phyloP scores from a whole-genome alignment of 2,113 vertebrate genomes.

The Tachycineta bicolor region DNA sequence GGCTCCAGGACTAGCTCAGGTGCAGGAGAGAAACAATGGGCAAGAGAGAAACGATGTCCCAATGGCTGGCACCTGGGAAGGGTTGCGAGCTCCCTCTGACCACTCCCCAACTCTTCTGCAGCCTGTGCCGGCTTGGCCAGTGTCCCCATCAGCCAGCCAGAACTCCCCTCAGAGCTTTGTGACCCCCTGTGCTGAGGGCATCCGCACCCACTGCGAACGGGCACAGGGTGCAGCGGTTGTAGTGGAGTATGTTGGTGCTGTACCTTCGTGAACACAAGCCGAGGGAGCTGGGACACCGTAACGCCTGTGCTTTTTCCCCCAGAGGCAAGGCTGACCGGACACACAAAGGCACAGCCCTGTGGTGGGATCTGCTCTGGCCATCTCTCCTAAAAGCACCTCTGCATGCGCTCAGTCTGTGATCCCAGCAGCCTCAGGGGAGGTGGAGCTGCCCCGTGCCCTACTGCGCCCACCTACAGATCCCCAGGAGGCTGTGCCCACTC shows the following conservation, averaged over 20 bases:
- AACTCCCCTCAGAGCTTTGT: neutral
- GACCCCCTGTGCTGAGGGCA: neutral
- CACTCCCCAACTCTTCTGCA: fast-evolving
- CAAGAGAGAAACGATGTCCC: neutral
- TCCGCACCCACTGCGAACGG: fast-evolving
- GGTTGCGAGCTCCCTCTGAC: neutral
- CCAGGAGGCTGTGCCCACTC: neutral
- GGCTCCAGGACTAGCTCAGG: neutral
- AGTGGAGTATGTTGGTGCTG: neutral
- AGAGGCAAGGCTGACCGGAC: neutral
- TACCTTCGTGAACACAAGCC: neutral
- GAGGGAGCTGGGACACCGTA: neutral
- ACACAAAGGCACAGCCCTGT: fast-evolving
- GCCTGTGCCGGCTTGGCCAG: neutral
- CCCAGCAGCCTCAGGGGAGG: neutral
- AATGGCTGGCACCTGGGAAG: neutral
- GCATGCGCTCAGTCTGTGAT: fast-evolving
- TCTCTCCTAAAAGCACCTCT: neutral
- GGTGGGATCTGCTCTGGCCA: neutral
- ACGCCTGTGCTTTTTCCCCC: neutral
- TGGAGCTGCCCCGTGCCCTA: neutral
- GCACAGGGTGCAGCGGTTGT: neutral
- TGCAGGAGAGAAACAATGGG: neutral
- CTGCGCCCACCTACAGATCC: neutral
- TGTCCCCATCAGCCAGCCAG: neutral